phyloP scores from a whole-genome alignment of 2,888 invertebrate species.

The Zootermopsis nevadensis region DNA sequence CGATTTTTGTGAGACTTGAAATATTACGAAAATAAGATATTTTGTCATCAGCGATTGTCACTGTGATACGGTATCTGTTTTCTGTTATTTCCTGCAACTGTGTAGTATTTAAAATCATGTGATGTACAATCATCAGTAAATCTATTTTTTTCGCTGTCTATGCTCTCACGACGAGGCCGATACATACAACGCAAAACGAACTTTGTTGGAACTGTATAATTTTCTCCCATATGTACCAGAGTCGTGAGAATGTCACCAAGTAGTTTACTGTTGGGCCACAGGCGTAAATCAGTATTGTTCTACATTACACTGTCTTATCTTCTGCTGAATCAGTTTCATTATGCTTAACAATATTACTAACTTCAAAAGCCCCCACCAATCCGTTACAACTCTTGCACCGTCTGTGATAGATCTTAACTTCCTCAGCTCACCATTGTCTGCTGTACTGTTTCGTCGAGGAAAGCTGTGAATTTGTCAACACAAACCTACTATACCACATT shows the following conservation, averaged over 20 bases:
- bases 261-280: neutral
- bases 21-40: no score
- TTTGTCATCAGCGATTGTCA: no score
- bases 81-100: neutral
- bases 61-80: no score
- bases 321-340: neutral
- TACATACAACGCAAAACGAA: neutral
- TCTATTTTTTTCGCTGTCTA: neutral
- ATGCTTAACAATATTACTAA: no score
- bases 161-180: neutral
- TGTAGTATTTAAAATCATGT: neutral
- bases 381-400: no score
- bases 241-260: neutral
- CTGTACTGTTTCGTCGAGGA: no score
- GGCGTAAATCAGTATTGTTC: neutral
- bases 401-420: no score
- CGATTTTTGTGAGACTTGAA: no score
- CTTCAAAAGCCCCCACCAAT: no score
- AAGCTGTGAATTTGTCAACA: no score
- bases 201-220: neutral
- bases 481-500: no score
- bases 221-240: neutral
- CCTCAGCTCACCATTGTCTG: no score
- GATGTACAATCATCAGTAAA: neutral
- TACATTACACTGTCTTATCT: neutral